Base-by-base conservation (phyloP, 2,113 vertebrate genomes). In the Eublepharis macularius region DNA sequence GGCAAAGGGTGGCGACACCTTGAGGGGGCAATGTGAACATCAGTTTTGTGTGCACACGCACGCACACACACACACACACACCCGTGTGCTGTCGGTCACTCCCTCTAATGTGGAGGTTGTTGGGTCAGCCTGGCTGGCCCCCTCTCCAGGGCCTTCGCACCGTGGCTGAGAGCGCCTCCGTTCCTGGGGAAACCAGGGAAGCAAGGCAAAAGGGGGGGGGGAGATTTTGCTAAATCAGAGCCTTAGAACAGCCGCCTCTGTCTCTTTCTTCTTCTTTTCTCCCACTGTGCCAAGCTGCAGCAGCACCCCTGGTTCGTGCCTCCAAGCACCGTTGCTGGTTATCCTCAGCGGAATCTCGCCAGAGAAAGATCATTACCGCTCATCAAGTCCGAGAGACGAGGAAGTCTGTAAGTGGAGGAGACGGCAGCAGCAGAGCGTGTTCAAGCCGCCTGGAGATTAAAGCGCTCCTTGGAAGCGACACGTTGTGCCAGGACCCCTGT, bases 351-450 rank as follows among this genome's bases (percentile, higher is more conserved):
- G 36, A 72, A 74, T 85, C 70, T 21, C 1, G 0, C 32, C 21
- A 32, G 47, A 54, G 77, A 88, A 24, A 60, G 21, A 76, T 93
- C 0, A 0, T 92, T 88, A 83, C 76, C 85, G 34, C 57, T 91
- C 76, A 85, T 84, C 73, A n/a, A 3, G 2, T 0, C 34, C 66
- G n/a, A 0, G 0, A 87, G 79, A 87, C 78, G 7, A 86, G 92
- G 76, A 89, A 83, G 78, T 54, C 87, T 81, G 86, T 80, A 87
- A 92, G 74, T 80, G 47, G 78, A 78, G 88, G 89, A 83, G 73
- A 91, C 75, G 88, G 66, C 1, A 1, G 39, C 77, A 80, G 51
- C 78, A 41, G 21, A 78, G 41, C 54, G 87, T 17, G 0, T 81
- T 49, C 74, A 34, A 87, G 14, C 16, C 41, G 4, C 47, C n/a